Percentiles rank a stretch among this genome's conserved stretches.
These are phyloP conservation scores for Drosophila pullipes DNA, from an alignment of 2,888 invertebrate genomes.

Conservation along the genomic window DNA sequence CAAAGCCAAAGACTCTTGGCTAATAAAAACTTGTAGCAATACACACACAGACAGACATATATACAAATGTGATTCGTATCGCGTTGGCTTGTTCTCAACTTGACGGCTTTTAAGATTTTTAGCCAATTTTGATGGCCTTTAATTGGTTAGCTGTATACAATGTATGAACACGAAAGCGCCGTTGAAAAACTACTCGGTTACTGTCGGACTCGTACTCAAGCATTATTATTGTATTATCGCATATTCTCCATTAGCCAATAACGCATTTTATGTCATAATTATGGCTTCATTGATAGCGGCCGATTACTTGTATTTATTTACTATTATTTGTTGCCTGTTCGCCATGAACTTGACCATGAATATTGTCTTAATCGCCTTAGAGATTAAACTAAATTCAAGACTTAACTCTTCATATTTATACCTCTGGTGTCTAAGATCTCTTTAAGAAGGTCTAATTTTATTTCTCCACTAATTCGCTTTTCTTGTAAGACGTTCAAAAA, in stretches of 20 bases:
- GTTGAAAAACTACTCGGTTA: conserved; percentile 1
- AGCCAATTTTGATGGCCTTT: conserved; percentile 64
- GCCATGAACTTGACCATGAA: too few species aligned
- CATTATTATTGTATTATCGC: background rate
- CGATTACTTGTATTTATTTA: background rate
- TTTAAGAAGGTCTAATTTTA: background rate
- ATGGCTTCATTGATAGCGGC: background rate
- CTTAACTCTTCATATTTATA: background rate
- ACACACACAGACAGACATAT: background rate
- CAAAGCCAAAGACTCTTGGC: conserved; percentile 33
- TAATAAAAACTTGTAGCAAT: conserved; percentile 29
- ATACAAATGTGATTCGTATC: conserved; percentile 32
- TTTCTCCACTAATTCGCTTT: background rate
- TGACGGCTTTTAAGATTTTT: conserved; percentile 52
- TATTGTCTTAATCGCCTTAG: background rate
- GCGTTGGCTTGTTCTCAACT: conserved; percentile 58
- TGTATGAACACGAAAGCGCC: conserved; percentile 36
- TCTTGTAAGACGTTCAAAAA: too few species aligned
- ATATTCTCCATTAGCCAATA: conserved; percentile 6
- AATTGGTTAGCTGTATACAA: conserved; percentile 58
- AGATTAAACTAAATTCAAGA: background rate
- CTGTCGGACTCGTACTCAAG: background rate
- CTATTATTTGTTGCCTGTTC: background rate
- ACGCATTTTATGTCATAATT: conserved; percentile 1
- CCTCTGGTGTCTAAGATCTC: background rate